Conservation (phyloP, 2,797 vertebrate species). For the Sternarchorhynchus goeldii region DNA sequence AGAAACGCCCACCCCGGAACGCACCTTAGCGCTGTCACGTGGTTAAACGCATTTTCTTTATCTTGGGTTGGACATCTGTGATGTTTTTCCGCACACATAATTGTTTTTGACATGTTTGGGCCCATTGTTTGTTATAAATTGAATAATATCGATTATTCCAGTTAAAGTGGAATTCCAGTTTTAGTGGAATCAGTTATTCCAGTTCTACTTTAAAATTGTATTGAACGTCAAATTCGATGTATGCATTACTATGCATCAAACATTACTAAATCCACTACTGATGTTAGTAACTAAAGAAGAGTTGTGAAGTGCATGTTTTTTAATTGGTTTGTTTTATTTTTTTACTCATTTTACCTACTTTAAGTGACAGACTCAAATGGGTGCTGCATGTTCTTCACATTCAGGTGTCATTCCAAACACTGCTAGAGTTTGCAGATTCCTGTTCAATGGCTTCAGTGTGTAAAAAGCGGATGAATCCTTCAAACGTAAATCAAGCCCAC, state of each 20-base stretch:
- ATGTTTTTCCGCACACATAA: neutral
- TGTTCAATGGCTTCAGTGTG: slow-evolving; percentile 26
- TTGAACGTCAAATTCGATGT: too few species aligned
- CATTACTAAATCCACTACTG: too few species aligned
- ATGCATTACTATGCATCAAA: too few species aligned
- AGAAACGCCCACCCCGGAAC: slow-evolving; percentile 57
- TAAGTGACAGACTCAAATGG: neutral
- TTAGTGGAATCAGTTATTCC: too few species aligned
- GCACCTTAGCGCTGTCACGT: slow-evolving; percentile 35
- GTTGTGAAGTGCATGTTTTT: neutral
- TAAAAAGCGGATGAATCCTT: slow-evolving; percentile 24
- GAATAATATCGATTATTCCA: too few species aligned
- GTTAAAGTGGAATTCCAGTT: too few species aligned
- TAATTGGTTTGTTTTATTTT: neutral
- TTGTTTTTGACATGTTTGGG: too few species aligned
- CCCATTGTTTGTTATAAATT: too few species aligned
- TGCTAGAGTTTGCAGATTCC: slow-evolving; percentile 28
- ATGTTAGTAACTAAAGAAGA: neutral
- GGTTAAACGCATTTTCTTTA: slow-evolving; percentile 7
- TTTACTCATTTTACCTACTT: too few species aligned
- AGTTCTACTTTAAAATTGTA: too few species aligned
- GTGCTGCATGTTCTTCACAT: slow-evolving; percentile 34
- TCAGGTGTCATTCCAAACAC: slow-evolving; percentile 44
- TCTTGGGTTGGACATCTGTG: too few species aligned
- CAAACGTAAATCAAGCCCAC: slow-evolving; percentile 24